Percentiles rank a stretch among this genome's conserved stretches.
Conservation (phyloP, 2,797 vertebrate genomes). For the Hippocampus kuda region DNA sequence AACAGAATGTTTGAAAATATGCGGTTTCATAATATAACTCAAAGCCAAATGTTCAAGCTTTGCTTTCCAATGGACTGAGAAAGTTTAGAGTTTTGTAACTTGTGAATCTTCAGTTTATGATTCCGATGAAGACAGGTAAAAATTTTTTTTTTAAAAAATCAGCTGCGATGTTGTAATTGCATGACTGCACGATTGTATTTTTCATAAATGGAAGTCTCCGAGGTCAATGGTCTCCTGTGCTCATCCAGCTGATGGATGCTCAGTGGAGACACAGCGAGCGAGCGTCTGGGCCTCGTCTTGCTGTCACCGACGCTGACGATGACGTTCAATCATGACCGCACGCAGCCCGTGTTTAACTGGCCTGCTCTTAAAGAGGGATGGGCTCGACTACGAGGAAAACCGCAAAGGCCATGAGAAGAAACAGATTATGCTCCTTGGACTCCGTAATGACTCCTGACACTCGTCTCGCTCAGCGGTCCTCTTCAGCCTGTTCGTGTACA, state of each 20-base stretch:
- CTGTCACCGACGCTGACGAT: conserved; percentile 61
- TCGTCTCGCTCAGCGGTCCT: conserved; percentile 47
- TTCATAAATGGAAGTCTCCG: background rate
- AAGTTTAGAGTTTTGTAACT: background rate
- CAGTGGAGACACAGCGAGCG: conserved; percentile 54
- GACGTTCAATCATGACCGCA: conserved; percentile 56
- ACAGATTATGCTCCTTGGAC: conserved; percentile 59
- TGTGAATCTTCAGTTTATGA: background rate
- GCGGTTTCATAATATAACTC: background rate
- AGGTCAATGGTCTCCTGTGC: conserved; percentile 5
- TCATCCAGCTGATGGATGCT: conserved; percentile 36
- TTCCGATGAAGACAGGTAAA: background rate
- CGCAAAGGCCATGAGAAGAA: conserved; percentile 61
- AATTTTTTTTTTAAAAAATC: background rate
- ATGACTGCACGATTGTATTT: background rate
- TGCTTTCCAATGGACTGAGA: background rate
- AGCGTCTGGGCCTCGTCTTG: conserved; percentile 57
- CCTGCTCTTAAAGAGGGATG: conserved; percentile 51
- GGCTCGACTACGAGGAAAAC: conserved; percentile 49
- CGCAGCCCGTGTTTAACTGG: conserved; percentile 41
- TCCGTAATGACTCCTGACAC: conserved; percentile 62
- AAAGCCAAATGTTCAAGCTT: background rate
- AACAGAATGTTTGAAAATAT: conserved; percentile 8
- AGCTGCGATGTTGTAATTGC: background rate
- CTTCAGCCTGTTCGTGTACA: conserved; percentile 36